Conservation (phyloP, 2,113 vertebrate species). For the Brachionichthys hirsutus region DNA sequence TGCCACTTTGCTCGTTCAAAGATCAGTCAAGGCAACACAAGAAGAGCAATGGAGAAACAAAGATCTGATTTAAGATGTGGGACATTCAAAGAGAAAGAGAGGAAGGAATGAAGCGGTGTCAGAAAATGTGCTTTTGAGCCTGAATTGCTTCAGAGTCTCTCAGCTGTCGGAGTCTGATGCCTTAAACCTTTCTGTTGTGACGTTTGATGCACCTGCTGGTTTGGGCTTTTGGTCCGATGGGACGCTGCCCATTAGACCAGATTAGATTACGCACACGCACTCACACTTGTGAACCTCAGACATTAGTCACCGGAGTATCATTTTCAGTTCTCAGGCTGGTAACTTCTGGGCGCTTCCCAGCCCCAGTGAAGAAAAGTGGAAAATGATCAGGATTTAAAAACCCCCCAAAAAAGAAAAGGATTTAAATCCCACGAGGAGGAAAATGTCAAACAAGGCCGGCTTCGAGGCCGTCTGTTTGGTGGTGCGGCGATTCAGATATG, state of each 20-base stretch:
- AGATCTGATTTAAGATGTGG: not conserved
- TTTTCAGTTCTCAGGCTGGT: slow-evolving; percentile 30
- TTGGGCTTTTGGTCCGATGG: slow-evolving; percentile 50
- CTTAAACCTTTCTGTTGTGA: slow-evolving; percentile 43
- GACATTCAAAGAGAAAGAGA: not conserved
- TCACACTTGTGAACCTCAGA: slow-evolving; percentile 24
- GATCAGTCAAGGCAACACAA: too few relatives aligned
- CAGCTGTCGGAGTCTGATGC: slow-evolving; percentile 35
- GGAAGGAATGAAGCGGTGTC: not conserved
- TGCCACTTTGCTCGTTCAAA: too few relatives aligned
- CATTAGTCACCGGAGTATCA: slow-evolving; percentile 34
- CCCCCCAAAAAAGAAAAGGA: not conserved
- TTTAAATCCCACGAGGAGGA: not conserved
- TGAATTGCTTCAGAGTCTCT: slow-evolving; percentile 54
- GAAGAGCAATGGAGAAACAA: not conserved
- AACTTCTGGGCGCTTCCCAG: not conserved
- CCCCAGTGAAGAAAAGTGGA: not conserved
- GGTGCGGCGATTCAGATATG: too few relatives aligned
- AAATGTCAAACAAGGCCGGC: not conserved
- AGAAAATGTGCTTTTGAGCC: slow-evolving; percentile 5
- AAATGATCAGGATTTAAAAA: not conserved
- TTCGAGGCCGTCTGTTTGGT: too few relatives aligned
- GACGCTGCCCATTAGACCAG: slow-evolving; percentile 53
- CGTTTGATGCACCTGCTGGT: slow-evolving; percentile 58
- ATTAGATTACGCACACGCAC: slow-evolving; percentile 30